Conservation (phyloP, 2,113 vertebrate species). For the Hippoglossus stenolepis region DNA sequence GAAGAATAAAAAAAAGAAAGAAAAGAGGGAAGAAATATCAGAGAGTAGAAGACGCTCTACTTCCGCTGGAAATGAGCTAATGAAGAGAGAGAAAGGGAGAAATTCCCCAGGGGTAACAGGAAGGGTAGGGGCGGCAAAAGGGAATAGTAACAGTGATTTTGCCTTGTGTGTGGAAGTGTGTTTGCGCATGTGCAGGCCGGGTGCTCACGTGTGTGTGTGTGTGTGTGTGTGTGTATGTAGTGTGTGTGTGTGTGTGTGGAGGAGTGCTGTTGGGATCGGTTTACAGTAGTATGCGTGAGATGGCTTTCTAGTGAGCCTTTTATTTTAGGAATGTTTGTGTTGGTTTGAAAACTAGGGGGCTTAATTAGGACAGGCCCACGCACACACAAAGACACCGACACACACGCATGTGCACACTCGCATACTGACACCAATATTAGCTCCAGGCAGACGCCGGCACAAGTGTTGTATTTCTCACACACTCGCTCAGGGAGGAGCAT, state of each 20-base stretch:
- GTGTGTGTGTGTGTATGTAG: constrained; percentile 24
- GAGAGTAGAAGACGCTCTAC: constrained; percentile 54
- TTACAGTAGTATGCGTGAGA: constrained; percentile 70
- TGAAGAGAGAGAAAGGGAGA: constrained; percentile 57
- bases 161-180: constrained; percentile 46
- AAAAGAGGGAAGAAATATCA: constrained; percentile 23
- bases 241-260: constrained; percentile 25
- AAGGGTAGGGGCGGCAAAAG: constrained; percentile 62
- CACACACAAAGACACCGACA: constrained; percentile 18
- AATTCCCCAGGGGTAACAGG: constrained; percentile 47
- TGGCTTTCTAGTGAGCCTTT: constrained; percentile 63
- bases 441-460: constrained; percentile 64
- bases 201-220: constrained; percentile 39
- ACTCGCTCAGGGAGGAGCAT: constrained; percentile 44
- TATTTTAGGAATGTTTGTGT: constrained; percentile 66
- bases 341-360: constrained; percentile 31
- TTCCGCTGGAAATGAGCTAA: constrained; percentile 67
- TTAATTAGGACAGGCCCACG: constrained; percentile 50
- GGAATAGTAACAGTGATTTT: constrained; percentile 60
- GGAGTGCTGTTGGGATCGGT: constrained; percentile 58
- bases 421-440: constrained; percentile 64
- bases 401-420: constrained; percentile 22
- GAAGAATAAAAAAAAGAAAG: constrained; percentile 21
- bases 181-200: constrained; percentile 52
- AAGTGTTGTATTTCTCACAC: constrained; percentile 79